A percentile compares a stretch with the other conserved stretches of the same genome.
phyloP scores from a whole-genome alignment of 1,140 invertebrate genomes.

The Kradibia gibbosae region DNA sequence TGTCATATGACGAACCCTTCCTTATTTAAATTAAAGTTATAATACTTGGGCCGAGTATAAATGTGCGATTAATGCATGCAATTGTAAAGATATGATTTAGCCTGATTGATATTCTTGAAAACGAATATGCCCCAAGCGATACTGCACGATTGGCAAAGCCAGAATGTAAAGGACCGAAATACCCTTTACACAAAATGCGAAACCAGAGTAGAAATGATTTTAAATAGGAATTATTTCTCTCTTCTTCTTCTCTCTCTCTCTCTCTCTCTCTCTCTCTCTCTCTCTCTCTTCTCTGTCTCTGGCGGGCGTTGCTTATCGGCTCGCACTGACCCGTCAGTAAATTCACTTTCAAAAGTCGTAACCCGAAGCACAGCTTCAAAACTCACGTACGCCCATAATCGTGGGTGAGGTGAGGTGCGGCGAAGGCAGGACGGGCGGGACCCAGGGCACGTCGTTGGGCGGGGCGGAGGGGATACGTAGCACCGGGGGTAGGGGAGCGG shows the following conservation, averaged over 20 bases:
- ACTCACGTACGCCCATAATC: neutral
- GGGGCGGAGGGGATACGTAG: neutral
- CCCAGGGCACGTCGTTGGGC: too few species aligned
- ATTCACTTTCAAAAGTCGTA: slow-evolving; percentile 24
- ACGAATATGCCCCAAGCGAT: too few species aligned
- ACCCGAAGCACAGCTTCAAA: neutral
- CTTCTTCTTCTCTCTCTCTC: too few species aligned
- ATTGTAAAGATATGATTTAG: neutral
- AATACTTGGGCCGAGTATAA: neutral
- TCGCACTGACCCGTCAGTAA: neutral
- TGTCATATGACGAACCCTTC: neutral
- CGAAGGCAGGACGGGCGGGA: too few species aligned
- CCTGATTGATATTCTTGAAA: too few species aligned
- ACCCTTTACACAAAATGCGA: neutral
- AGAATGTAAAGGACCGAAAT: neutral
- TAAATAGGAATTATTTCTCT: neutral
- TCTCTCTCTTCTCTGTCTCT: too few species aligned
- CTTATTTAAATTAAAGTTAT: neutral
- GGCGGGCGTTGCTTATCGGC: neutral
- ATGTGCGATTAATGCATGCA: neutral
- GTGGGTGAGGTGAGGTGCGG: neutral
- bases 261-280: too few species aligned
- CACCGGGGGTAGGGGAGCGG: too few species aligned
- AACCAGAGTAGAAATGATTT: neutral
- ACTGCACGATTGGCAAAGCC: too few species aligned